Conservation (phyloP, 2,888 invertebrate species). For the Smittia aterrima region DNA sequence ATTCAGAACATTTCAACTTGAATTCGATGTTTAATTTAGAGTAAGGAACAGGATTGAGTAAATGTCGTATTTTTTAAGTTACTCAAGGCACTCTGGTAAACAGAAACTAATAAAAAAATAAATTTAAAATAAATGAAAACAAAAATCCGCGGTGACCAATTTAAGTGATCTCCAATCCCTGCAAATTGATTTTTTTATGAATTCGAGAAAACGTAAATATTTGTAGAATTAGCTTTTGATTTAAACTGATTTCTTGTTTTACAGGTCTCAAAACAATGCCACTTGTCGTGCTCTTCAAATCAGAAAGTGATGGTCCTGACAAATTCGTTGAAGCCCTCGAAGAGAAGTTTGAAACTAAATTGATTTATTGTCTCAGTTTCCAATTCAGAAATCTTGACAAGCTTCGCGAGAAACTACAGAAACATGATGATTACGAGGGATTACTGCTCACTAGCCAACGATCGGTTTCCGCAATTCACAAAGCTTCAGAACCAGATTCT, state of each 20-base stretch:
- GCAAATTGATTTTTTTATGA: no score
- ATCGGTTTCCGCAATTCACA: constrained; percentile 56
- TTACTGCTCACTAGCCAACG: constrained; percentile 60
- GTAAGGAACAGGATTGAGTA: no score
- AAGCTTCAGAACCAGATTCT: constrained; percentile 51
- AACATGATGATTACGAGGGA: constrained; percentile 55
- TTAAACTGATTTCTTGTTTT: neutral
- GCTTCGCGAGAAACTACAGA: constrained; percentile 53
- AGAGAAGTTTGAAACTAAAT: constrained; percentile 54
- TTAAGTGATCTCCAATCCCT: no score
- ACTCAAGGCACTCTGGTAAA: no score
- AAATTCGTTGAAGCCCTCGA: constrained; percentile 45
- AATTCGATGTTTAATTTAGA: no score
- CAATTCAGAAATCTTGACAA: constrained; percentile 55
- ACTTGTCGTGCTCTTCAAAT: constrained; percentile 14
- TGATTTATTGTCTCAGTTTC: constrained; percentile 58
- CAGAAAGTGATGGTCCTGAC: constrained; percentile 31
- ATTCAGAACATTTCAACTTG: no score
- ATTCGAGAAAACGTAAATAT: neutral
- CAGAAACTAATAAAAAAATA: no score
- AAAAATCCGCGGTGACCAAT: no score
- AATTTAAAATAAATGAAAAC: no score
- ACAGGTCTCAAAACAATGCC: neutral
- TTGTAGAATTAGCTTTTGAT: no score
- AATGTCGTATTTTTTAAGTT: no score